A percentile compares a stretch with the other conserved stretches of the same genome.
Conservation (phyloP, 1,140 invertebrate species). For the Atopsyche davidsoni region DNA sequence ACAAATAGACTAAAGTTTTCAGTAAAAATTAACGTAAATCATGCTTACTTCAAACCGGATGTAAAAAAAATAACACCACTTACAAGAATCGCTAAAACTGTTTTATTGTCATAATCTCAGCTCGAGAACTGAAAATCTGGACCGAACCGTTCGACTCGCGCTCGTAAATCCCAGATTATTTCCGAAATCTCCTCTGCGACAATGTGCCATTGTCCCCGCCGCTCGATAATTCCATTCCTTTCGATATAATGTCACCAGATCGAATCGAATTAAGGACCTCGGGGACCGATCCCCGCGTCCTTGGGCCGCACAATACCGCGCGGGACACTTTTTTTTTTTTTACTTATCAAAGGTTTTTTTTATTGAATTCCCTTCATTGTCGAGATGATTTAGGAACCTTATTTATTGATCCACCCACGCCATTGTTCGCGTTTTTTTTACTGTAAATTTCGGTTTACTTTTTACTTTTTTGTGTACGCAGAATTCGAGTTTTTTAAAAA, state of each 20-base stretch:
- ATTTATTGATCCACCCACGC: conserved; percentile 27
- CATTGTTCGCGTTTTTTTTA: conserved; percentile 14
- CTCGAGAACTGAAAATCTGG: too few relatives aligned
- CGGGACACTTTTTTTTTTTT: conserved; percentile 23
- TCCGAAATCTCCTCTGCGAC: background rate
- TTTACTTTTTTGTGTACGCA: too few relatives aligned
- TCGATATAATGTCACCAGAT: conserved; percentile 28
- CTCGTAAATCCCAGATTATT: conserved; percentile 14
- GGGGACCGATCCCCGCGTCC: conserved; percentile 7
- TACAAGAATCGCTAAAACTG: too few relatives aligned
- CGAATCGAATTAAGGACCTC: conserved; percentile 28
- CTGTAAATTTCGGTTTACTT: too few relatives aligned
- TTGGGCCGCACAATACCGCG: conserved; percentile 13
- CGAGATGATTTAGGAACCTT: conserved; percentile 27
- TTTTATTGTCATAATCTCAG: too few relatives aligned
- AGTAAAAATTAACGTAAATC: too few relatives aligned
- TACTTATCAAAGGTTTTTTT: conserved; percentile 23
- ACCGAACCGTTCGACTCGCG: background rate
- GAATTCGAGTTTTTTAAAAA: too few relatives aligned
- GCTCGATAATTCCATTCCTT: conserved; percentile 6
- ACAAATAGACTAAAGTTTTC: too few relatives aligned
- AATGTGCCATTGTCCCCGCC: background rate
- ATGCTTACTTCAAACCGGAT: too few relatives aligned
- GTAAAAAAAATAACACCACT: too few relatives aligned
- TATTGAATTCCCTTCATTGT: conserved; percentile 26